A percentile compares a stretch with the other conserved stretches of the same genome.
These are phyloP conservation scores for Sardina pilchardus DNA, from an alignment of 2,113 vertebrate species.

Conservation along the genomic window DNA sequence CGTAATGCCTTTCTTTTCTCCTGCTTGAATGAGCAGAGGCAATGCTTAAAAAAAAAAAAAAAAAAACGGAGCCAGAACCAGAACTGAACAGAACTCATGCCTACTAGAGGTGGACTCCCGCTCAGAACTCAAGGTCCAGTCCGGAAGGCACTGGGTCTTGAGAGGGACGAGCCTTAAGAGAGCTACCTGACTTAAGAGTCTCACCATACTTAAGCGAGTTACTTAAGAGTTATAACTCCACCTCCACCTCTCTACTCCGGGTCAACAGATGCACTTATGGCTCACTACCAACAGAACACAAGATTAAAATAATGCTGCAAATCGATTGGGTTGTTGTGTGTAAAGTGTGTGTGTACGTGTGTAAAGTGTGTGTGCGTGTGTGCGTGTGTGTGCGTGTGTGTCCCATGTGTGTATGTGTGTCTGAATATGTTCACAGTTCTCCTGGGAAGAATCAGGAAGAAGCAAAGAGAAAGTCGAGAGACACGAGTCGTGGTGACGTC, in stretches of 20 bases:
- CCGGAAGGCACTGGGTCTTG: background rate
- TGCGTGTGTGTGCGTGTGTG: background rate
- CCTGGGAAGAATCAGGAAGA: slow-evolving; percentile 10
- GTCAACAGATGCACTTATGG: slow-evolving; percentile 20
- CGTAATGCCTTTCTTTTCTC: background rate
- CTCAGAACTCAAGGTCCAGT: background rate
- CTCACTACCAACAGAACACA: background rate
- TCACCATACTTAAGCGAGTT: background rate
- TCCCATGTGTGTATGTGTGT: background rate
- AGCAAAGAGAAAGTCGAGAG: background rate
- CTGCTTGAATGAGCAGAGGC: background rate
- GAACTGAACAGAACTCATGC: background rate
- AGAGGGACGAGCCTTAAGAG: background rate
- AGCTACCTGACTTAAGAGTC: background rate
- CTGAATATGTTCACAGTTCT: slow-evolving; percentile 4
- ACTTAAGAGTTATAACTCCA: too few species aligned
- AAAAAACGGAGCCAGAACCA: background rate
- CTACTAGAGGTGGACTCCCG: background rate
- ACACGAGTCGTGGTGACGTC: background rate
- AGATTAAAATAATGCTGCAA: slow-evolving; percentile 11
- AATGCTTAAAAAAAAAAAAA: background rate
- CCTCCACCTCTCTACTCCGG: background rate
- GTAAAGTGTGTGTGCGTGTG: background rate
- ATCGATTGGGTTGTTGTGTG: background rate
- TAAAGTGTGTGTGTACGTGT: background rate